These are phyloP conservation scores for Ptilorrhoa leucosticta DNA, from an alignment of 2,113 vertebrate genomes.

Conservation along the genomic window DNA sequence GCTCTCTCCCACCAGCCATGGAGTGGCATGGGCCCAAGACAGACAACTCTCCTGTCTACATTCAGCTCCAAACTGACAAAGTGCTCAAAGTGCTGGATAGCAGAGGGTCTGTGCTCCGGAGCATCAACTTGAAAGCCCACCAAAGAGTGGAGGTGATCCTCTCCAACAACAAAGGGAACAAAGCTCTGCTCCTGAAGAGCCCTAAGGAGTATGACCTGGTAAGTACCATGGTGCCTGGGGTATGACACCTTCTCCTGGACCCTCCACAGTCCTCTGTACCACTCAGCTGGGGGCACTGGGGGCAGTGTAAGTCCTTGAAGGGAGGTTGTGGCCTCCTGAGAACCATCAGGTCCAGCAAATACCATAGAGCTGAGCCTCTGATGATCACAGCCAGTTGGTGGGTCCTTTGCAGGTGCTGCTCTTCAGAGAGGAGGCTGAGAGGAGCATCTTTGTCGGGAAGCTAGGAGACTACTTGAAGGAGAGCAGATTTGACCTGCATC, in stretches of 20 bases:
- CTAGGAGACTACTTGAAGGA: constrained; percentile 57
- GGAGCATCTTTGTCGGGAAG: constrained; percentile 72
- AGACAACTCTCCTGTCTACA: constrained; percentile 64
- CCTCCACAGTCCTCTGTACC: background rate
- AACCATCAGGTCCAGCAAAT: background rate
- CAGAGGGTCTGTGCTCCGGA: constrained; percentile 70
- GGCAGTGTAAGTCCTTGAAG: background rate
- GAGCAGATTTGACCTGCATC: constrained; percentile 35
- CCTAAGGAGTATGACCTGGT: constrained; percentile 96
- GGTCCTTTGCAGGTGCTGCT: constrained; percentile 80
- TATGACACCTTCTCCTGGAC: background rate
- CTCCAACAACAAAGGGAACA: constrained; percentile 76
- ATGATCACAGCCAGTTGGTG: background rate
- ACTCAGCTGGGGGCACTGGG: background rate
- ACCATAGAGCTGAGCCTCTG: background rate
- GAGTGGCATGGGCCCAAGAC: constrained; percentile 86
- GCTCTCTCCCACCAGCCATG: constrained; percentile 68
- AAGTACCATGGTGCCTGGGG: background rate
- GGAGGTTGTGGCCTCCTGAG: background rate
- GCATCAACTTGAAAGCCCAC: constrained; percentile 70
- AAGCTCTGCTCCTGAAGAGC: constrained; percentile 83
- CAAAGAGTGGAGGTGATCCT: constrained; percentile 74
- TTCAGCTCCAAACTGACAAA: constrained; percentile 76
- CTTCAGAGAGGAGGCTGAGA: constrained; percentile 79
- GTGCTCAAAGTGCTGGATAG: constrained; percentile 79